Evolutionary conservation across 2,113 vertebrate species (phyloP).

Genomic region (Gallinago jamesoni): DNA sequence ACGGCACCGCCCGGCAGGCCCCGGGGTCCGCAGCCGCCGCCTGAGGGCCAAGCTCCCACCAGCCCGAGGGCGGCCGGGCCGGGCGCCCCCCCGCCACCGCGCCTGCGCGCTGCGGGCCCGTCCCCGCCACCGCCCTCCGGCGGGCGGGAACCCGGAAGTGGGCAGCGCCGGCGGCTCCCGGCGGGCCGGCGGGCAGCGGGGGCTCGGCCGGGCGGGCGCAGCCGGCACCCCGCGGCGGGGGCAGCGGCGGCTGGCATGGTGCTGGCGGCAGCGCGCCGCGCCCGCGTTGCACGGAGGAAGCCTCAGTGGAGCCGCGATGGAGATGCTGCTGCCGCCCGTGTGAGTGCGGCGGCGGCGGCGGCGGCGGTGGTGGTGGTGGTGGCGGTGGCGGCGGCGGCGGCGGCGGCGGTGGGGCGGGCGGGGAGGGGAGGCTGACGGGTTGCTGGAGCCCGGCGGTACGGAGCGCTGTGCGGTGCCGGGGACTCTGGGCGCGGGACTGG

Average conservation of each 20-base stretch:
- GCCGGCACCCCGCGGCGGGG: slow-evolving; percentile 36
- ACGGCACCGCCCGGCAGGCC: neutral
- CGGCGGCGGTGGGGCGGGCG: neutral
- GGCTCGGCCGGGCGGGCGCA: neutral
- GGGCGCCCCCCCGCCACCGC: neutral
- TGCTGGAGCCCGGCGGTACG: neutral
- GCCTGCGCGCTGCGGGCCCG: slow-evolving; percentile 19
- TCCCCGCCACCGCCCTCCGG: neutral
- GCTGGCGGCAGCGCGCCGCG: slow-evolving; percentile 80
- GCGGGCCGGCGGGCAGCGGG: neutral
- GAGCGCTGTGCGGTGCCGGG: neutral
- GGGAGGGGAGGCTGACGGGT: neutral
- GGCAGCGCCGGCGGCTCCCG: neutral
- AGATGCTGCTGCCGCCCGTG: slow-evolving; percentile 84
- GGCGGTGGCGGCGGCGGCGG: neutral
- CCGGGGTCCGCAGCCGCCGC: rapidly evolving
- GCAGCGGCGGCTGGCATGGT: slow-evolving; percentile 85
- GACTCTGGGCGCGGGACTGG: neutral
- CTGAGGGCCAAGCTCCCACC: rapidly evolving
- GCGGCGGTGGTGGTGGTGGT: neutral
- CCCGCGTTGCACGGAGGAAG: slow-evolving; percentile 76
- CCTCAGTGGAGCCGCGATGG: slow-evolving; percentile 79
- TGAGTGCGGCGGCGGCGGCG: slow-evolving; percentile 65
- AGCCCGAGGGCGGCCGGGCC: rapidly evolving
- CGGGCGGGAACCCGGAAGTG: slow-evolving; percentile 66